A percentile compares a stretch with the other conserved stretches of the same genome.
Evolutionary conservation across 2,113 vertebrate genomes (phyloP).

Genomic region (Chlorodrepanis virens): DNA sequence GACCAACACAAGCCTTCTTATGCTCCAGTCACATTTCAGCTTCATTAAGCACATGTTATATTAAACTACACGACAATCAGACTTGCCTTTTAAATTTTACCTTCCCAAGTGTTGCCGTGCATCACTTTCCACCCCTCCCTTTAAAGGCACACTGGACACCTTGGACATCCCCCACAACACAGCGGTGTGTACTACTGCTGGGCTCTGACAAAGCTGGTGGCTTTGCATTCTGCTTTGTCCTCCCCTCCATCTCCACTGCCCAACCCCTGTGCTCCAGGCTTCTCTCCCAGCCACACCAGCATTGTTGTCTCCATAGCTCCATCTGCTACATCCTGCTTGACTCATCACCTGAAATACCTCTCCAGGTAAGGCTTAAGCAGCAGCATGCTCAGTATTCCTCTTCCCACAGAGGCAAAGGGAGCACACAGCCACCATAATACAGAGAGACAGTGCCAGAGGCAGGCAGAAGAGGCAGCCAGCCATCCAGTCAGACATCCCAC

Average conservation of each 20-base stretch:
- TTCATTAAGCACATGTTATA: neutral
- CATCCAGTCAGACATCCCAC: neutral
- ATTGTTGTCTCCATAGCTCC: neutral
- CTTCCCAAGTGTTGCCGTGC: neutral
- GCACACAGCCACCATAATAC: neutral
- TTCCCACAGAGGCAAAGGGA: neutral
- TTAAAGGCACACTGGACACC: neutral
- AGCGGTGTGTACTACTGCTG: neutral
- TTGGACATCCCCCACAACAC: neutral
- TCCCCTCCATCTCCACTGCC: neutral
- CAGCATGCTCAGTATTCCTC: neutral
- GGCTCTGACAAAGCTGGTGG: neutral
- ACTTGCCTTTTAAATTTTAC: neutral
- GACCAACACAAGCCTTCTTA: neutral
- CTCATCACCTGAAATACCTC: neutral
- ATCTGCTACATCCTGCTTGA: neutral
- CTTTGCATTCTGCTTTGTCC: neutral
- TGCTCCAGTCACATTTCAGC: neutral
- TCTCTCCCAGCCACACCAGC: neutral
- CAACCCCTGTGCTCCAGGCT: neutral
- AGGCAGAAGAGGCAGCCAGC: neutral
- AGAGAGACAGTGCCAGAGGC: neutral
- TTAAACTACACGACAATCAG: rapidly evolving
- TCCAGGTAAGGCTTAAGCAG: neutral
- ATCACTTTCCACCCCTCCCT: neutral